These are phyloP conservation scores for Brachionus angularis DNA, from an alignment of 1,140 invertebrate genomes.

Conservation along the genomic window DNA sequence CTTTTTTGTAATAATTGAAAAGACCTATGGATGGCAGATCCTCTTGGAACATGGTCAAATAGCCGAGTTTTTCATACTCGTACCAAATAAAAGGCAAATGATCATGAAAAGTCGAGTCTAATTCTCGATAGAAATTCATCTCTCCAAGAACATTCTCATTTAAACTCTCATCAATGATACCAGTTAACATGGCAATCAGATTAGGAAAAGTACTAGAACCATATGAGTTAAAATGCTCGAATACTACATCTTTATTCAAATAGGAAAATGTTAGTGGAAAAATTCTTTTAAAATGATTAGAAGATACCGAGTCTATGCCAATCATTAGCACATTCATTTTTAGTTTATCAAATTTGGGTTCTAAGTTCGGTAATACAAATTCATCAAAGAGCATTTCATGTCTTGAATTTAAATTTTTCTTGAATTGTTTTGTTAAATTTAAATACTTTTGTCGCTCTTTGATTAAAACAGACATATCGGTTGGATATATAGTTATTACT, in stretches of 20 bases:
- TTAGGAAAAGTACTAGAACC: constrained; percentile 57
- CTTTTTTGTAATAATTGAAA: constrained; percentile 59
- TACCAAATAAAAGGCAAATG: constrained; percentile 61
- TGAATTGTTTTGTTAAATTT: no score
- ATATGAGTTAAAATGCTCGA: constrained; percentile 55
- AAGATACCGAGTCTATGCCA: constrained; percentile 79
- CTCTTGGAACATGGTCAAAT: constrained; percentile 60
- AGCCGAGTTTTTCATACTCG: constrained; percentile 56
- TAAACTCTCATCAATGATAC: not conserved
- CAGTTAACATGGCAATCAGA: constrained; percentile 52
- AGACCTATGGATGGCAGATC: constrained; percentile 59
- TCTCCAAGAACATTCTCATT: not conserved
- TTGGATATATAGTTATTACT: not conserved
- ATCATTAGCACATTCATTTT: constrained; percentile 66
- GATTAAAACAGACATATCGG: not conserved
- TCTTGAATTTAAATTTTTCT: not conserved
- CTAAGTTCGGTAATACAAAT: not conserved
- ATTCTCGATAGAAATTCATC: not conserved
- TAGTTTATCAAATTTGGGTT: constrained; percentile 5
- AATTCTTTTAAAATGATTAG: constrained; percentile 74
- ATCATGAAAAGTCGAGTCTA: constrained; percentile 48
- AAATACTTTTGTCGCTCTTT: not conserved
- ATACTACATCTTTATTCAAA: constrained; percentile 54
- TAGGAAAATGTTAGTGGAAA: constrained; percentile 69
- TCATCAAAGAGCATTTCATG: no score